A percentile compares a stretch with the other conserved stretches of the same genome.
Evolutionary conservation across 2,888 invertebrate genomes (phyloP).

Genomic region (Drosophila hamatofila): DNA sequence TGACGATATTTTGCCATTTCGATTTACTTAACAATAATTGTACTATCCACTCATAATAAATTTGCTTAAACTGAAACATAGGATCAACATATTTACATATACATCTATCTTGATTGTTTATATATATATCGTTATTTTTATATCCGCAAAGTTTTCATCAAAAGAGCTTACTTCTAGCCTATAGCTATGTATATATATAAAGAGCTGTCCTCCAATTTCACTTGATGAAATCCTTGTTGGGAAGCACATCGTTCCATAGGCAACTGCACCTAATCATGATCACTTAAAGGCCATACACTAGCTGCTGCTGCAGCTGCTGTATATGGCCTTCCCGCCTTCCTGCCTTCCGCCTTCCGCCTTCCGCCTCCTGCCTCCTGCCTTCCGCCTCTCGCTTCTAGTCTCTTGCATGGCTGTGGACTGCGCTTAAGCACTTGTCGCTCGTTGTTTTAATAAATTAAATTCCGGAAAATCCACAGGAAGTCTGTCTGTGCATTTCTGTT

Average conservation of each 20-base stretch:
- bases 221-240: neutral
- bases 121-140: neutral
- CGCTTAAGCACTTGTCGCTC: conserved; percentile 58
- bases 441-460: conserved; percentile 85
- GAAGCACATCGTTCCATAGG: too few relatives aligned
- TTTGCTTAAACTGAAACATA: too few relatives aligned
- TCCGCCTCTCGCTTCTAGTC: neutral
- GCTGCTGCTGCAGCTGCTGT: neutral
- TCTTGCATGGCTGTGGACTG: conserved; percentile 14
- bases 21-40: neutral
- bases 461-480: conserved; percentile 85
- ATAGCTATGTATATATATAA: neutral
- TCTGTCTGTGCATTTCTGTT: conserved; percentile 79
- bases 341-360: neutral
- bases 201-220: neutral
- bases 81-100: neutral
- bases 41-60: neutral
- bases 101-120: too few relatives aligned
- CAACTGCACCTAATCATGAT: conserved; percentile 14
- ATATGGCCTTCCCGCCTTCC: too few relatives aligned
- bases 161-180: too few relatives aligned
- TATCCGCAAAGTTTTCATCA: neutral
- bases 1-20: neutral
- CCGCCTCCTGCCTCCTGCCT: neutral
- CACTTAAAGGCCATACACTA: conserved; percentile 9